Evolutionary conservation across 2,113 vertebrate genomes (phyloP).

Genomic region (Daphoenositta chrysoptera): DNA sequence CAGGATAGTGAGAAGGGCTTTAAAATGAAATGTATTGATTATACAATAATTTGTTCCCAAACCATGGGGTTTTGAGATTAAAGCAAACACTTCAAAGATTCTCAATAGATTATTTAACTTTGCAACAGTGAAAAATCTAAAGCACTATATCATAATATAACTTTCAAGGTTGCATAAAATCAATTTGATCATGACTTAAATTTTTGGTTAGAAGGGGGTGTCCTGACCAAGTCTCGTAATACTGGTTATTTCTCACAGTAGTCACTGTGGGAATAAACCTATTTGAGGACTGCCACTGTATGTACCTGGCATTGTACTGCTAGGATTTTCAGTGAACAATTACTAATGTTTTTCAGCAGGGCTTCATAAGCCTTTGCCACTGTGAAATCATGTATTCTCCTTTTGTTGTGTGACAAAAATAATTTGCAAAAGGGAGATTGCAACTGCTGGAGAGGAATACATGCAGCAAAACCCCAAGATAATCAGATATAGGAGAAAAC

Average conservation of each 20-base stretch:
- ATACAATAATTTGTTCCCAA: slow-evolving; percentile 49
- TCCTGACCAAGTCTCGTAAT: neutral
- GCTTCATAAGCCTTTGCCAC: neutral
- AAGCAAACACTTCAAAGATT: neutral
- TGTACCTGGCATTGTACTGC: neutral
- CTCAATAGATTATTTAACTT: slow-evolving; percentile 23
- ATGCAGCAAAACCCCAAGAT: neutral
- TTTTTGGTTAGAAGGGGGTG: neutral
- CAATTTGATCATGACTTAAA: neutral
- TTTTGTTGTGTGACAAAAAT: neutral
- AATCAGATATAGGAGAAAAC: neutral
- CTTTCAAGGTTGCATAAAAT: slow-evolving; percentile 31
- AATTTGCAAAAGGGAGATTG: neutral
- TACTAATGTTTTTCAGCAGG: neutral
- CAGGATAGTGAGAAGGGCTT: slow-evolving; percentile 32
- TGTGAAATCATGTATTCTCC: neutral
- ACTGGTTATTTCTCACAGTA: neutral
- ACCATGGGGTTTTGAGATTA: slow-evolving; percentile 29
- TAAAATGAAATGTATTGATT: slow-evolving; percentile 58
- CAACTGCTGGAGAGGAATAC: neutral
- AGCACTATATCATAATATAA: neutral
- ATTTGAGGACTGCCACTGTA: neutral
- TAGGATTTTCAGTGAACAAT: neutral
- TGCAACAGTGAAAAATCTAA: neutral
- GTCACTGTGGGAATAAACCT: neutral